phyloP scores from a whole-genome alignment of 2,113 vertebrate genomes.

The Psilopogon haemacephalus region DNA sequence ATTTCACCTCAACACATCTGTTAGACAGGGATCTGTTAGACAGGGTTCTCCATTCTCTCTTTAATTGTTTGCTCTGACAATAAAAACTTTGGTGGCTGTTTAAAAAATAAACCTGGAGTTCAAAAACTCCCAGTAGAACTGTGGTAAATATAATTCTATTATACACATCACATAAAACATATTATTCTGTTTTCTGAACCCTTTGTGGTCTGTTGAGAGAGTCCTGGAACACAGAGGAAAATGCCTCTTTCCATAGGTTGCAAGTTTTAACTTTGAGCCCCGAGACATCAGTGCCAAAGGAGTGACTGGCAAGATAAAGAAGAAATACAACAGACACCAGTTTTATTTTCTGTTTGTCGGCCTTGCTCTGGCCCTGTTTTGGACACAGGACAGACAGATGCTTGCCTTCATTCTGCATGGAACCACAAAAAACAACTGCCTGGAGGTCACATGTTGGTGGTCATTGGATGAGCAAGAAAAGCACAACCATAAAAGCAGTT shows the following conservation, averaged over 20 bases:
- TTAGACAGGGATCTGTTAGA: neutral
- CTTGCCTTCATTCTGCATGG: neutral
- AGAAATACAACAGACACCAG: neutral
- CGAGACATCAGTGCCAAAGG: neutral
- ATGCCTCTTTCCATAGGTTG: neutral
- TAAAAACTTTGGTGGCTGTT: neutral
- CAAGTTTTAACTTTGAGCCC: neutral
- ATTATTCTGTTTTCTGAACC: slow-evolving; percentile 24
- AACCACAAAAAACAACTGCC: neutral
- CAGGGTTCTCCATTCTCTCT: neutral
- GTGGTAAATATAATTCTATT: slow-evolving; percentile 34
- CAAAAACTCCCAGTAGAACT: slow-evolving; percentile 29
- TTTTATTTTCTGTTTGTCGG: neutral
- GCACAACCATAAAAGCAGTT: neutral
- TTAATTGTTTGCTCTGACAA: slow-evolving; percentile 52
- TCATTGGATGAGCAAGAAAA: neutral
- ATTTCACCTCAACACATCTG: no score
- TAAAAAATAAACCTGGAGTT: slow-evolving; percentile 33
- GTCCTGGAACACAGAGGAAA: neutral
- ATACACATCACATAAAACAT: neutral
- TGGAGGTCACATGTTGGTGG: neutral
- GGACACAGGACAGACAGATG: neutral
- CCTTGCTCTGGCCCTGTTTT: neutral
- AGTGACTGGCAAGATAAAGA: neutral
- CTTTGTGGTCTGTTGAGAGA: neutral